Base-by-base conservation (phyloP, 2,888 invertebrate species). In the Cataglyphis cursor region DNA sequence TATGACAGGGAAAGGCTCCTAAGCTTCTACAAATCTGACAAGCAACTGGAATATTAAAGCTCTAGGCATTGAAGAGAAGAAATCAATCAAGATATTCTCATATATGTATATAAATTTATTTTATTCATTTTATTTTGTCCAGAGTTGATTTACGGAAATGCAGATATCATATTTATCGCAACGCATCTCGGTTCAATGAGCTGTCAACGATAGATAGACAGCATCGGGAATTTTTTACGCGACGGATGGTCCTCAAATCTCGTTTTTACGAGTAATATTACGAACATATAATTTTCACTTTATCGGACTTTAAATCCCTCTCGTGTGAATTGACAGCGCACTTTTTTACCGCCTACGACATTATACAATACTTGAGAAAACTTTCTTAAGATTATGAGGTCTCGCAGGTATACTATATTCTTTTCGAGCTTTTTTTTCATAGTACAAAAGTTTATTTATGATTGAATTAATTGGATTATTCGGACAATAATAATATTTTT, bases 291-390 rank as follows among this genome's bases (percentile, higher is more conserved):
- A 65, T 80, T 80, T 68, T 66, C 68, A 81, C 51, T 82, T 82
- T 82, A 82, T 78, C 73, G 10, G 28, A 8, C 31, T 41, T 31
- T 24, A 64, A 38, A 59, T 59, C n/a, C 18, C 66, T 70, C 48
- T 41, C 64, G 6, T 8, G 57, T 48, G 48, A 24, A 65, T 70
- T 61, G 54, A 51, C 68, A 35, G 41, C 28, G 57, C 24, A 31
- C 70, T 66, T 75, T 75, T 68, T 64, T 24, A 35, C 18, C 24
- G 15, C n/a, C 62, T 21, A 54, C n/a, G 54, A 57, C 78, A 82
- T 85, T 78, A 85, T 66, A 75, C 75, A n/a, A 51, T 51, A n/a
- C n/a, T 51, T 70, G 82, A 44, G n/a, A n/a, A n/a, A 86, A 78
- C 72, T 86, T 84, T 80, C 78, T 62, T 59, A 59, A 84, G 73